Evolutionary conservation across 2,797 vertebrate species (phyloP), one percentile per base, ranked within the genome.

Genomic region (Mus spretus): DNA sequence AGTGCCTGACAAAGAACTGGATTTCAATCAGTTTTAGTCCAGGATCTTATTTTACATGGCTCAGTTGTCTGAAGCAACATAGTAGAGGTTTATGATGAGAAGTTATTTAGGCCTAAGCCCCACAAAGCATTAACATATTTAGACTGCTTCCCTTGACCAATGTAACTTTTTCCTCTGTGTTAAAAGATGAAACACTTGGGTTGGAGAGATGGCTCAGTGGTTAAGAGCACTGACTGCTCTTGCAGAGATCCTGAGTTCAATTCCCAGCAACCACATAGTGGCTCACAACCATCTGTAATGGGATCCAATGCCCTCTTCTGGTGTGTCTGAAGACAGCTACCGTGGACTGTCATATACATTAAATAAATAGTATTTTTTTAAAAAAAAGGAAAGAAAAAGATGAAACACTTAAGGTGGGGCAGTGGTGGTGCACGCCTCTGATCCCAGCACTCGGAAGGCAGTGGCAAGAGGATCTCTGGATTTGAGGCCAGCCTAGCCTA

Each of bases 121-220:
- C 67, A 90, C 55, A 55, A 96, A 96, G 94, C 95, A 53, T 55
- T 55, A 81, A 67, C 53, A 59, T 85, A 67, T 90, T 96, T 67
- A 91, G 10, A 96, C 81, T 96, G 81, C 63, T 96, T 96, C 90
- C 94, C 94, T 93, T 94, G 88, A 96, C 78, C 84, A 93, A 78
- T 88, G 77, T 96, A 96, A 96, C 96, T 74, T 65, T 86, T 70
- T 53, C 28, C 75, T 50, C 95, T 17, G 7, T 40, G 14, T 28
- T 70, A 70, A 70, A 72, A 72, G 67, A 72, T 37, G 34, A 72
- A 37, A n/a, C 15, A 37, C 34, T 72, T 40, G 22, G 40, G 37
- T 11, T 44, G 20, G 37, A 61, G 59, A 61, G 22, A 61, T 61
- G 59, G 59, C 22, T 59, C 57, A 22, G 20, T 20, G 6, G 57